Base-by-base conservation (phyloP, 2,797 vertebrate genomes). In the Poliocrania exsul region DNA sequence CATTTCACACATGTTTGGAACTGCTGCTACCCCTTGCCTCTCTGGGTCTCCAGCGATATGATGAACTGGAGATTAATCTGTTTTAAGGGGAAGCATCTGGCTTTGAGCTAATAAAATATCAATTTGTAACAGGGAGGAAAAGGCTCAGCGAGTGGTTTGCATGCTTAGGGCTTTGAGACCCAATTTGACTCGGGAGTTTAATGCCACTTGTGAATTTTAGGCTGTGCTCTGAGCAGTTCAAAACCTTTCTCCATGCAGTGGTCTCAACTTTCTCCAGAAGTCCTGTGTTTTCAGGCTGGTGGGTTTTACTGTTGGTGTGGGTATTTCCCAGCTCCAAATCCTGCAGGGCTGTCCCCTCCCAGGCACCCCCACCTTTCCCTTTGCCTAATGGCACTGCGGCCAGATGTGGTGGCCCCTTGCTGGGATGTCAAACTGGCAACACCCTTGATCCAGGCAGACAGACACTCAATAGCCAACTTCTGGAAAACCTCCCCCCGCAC, bases 1-100 rank as follows among this genome's bases (percentile, higher is more conserved):
- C 40, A 11, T 49, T 88, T 90, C 10, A 5, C 92, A 88, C 12
- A 3, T 93, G 86, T 95, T 96, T 96, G 94, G 78, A 75, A 88
- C 38, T 2, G 21, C 81, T 53, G 38, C 28, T 18, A 1, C 38
- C 44, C 16, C 75, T 94, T 0, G 3, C 58, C 42, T 96, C 0
- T 3, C 85, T 88, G 2, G 4, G 50, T 94, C 85, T 96, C 82
- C 54, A 81, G 94, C 33, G 88, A 90, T 95, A 61, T 13, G 72
- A 93, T 49, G 88, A 96, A 87, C 93, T 95, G 69, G 93, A 95
- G 94, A 94, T 95, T 95, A 95, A 97, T 97, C 94, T 97, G 86
- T 90, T 93, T 93, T 92, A 96, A 96, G 77, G 90, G 96, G 94
- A 95, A 95, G 95, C 96, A 97, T 94, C 96, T 98, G 97, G 95